Conservation (phyloP, 2,888 invertebrate genomes). For the Cantharis flavilabris region DNA sequence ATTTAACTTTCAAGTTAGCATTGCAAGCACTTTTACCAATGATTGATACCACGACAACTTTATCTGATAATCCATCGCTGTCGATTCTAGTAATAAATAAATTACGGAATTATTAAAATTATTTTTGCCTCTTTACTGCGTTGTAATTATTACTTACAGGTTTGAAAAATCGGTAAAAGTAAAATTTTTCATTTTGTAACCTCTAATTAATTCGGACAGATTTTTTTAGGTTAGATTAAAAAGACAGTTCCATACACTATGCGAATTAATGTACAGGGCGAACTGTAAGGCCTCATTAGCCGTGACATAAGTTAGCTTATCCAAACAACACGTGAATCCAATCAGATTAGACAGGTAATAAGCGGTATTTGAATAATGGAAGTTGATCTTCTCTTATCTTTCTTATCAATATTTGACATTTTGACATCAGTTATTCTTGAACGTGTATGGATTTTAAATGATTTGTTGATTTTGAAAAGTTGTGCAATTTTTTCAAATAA, state of each 20-base stretch:
- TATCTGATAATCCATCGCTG: constrained; percentile 51
- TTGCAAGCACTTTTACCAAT: constrained; percentile 72
- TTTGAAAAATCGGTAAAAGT: not conserved
- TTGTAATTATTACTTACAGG: not conserved
- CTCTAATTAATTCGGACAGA: not conserved
- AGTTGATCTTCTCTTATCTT: too few relatives aligned
- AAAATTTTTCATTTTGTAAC: not conserved
- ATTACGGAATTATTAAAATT: not conserved
- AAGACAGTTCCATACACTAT: not conserved
- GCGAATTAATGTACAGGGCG: too few relatives aligned
- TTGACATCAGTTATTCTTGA: not conserved
- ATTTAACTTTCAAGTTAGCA: constrained; percentile 68
- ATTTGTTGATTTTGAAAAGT: not conserved
- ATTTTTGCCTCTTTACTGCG: not conserved
- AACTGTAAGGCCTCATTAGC: too few relatives aligned
- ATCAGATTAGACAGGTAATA: too few relatives aligned
- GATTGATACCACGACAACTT: constrained; percentile 71
- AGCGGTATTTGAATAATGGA: too few relatives aligned
- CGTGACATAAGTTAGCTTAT: too few relatives aligned
- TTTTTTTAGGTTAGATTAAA: not conserved
- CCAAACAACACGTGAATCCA: too few relatives aligned
- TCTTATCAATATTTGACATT: too few relatives aligned
- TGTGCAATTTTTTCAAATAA: not conserved
- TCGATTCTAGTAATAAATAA: not conserved
- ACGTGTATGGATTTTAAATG: not conserved